Conservation (phyloP, 2,113 vertebrate species). For the Anolis sagrei region DNA sequence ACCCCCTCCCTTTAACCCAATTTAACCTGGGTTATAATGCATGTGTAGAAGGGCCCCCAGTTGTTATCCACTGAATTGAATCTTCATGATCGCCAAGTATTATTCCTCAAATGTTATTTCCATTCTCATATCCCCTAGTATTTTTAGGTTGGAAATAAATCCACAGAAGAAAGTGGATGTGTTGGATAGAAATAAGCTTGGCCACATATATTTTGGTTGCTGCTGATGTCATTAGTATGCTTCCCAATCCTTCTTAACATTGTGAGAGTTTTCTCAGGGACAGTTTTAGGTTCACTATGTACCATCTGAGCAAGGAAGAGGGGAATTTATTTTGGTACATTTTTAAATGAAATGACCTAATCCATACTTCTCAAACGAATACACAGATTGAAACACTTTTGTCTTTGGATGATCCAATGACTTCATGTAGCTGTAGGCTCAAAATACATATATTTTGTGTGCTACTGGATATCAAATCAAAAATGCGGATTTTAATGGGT, state of each 20-base stretch:
- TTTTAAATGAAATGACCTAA: not conserved
- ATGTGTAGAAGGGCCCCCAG: too few relatives aligned
- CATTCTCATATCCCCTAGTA: not conserved
- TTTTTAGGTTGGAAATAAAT: not conserved
- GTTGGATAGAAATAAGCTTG: not conserved
- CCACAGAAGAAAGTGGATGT: not conserved
- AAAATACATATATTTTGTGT: not conserved
- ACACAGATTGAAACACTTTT: not conserved
- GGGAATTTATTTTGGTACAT: too few relatives aligned
- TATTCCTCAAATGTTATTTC: too few relatives aligned
- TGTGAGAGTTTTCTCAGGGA: not conserved
- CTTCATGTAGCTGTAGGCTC: not conserved
- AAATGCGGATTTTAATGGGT: not conserved
- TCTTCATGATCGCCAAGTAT: too few relatives aligned
- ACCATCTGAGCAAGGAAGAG: not conserved
- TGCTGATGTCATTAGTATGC: not conserved
- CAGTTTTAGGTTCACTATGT: not conserved
- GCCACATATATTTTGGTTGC: not conserved
- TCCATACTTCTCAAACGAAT: not conserved
- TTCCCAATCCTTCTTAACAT: not conserved
- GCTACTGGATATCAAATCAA: not conserved
- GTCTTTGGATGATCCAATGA: not conserved
- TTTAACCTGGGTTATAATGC: too few relatives aligned
- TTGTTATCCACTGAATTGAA: too few relatives aligned
- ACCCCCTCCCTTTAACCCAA: too few relatives aligned